Base-by-base conservation (phyloP, 2,797 vertebrate genomes). In the Pterois miles region DNA sequence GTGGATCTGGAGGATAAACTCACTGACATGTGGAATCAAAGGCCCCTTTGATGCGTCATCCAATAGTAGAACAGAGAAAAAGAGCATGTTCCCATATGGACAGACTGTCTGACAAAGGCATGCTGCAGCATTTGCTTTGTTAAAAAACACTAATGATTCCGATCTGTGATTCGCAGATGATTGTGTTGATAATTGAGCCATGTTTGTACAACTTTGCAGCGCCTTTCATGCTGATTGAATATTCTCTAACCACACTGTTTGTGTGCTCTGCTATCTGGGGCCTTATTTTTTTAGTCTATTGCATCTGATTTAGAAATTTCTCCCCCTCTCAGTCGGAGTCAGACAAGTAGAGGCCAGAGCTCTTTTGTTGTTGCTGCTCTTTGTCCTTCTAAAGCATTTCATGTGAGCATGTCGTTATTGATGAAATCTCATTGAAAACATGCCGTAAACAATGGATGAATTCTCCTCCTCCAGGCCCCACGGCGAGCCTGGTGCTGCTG, bases 401-500 rank as follows among this genome's bases (percentile, higher is more conserved):
- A 52, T 74, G 60, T 25, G 20, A 65, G 50, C 13, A 14, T 29
- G n/a, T 72, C 2, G 4, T 60, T 54, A 52, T 38, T 48, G 38
- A 40, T 57, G 48, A 71, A 62, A 22, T 76, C 14, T 53, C 2
- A 4, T 31, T 6, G 25, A 66, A 58, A 48, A 7, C 36, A 3
- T 27, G 56, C 23, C 1, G 23, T 67, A 71, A 72, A 65, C 53
- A 50, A 56, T 11, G 8, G 57, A 65, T 69, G 16, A 20, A 40
- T 78, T 25, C 2, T 84, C 33, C 36, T 23, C 33, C 74, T 63
- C 27, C 91, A 97, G 97, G 97, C 63, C 96, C 96, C 85, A 97
- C 96, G 0, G 97, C 96, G 82, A 97, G 93, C 84, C 92, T 98
- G 86, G 94, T 98, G 62, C 93, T 97, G 69, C 90, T 92, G 33